These are phyloP conservation scores for Troilus luridus DNA, from an alignment of 2,888 invertebrate genomes.

Conservation along the genomic window DNA sequence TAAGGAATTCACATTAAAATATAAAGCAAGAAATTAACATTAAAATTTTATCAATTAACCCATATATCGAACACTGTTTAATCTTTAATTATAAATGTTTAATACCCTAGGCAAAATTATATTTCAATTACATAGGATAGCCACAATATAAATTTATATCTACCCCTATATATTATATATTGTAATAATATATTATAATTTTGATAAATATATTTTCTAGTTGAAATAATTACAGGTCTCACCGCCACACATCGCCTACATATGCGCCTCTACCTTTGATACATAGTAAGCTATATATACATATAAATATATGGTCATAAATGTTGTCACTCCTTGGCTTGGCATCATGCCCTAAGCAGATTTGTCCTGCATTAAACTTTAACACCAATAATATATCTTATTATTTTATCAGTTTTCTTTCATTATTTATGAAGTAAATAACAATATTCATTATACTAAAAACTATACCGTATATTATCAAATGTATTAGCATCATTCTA, in stretches of 20 bases:
- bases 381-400: not conserved
- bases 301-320: constrained; percentile 45
- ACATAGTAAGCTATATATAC: constrained; percentile 25
- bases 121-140: too few species aligned
- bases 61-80: too few species aligned
- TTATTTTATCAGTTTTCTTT: constrained; percentile 48
- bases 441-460: not conserved
- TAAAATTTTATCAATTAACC: too few species aligned
- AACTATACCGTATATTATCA: not conserved
- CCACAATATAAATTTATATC: too few species aligned
- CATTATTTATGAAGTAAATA: not conserved
- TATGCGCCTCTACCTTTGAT: constrained; percentile 19
- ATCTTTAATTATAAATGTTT: too few species aligned
- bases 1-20: too few species aligned
- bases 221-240: not conserved
- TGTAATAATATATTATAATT: not conserved
- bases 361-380: constrained; percentile 12
- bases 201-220: not conserved
- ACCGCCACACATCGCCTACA: constrained; percentile 40
- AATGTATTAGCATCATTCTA: not conserved
- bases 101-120: too few species aligned
- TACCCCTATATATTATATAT: too few species aligned
- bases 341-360: constrained; percentile 52
- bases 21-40: too few species aligned
- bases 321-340: constrained; percentile 52